phyloP scores from a whole-genome alignment of 2,113 vertebrate genomes.

The Lasiurus cinereus region DNA sequence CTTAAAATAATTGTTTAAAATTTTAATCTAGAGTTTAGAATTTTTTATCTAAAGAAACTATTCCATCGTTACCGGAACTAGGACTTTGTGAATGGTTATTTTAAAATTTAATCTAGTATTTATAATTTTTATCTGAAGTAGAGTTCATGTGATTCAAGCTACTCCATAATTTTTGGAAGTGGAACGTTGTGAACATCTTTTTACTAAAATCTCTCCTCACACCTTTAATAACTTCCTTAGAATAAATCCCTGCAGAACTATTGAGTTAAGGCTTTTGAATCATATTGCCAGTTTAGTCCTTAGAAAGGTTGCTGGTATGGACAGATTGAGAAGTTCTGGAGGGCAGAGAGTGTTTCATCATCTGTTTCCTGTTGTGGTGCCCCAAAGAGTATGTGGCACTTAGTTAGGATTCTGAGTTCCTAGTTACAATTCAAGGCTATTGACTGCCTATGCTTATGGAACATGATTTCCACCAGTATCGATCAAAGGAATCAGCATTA shows the following conservation, averaged over 20 bases:
- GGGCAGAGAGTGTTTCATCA: neutral
- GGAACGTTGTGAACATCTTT: neutral
- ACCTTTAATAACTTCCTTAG: neutral
- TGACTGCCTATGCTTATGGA: neutral
- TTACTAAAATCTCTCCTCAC: neutral
- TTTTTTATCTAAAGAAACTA: constrained; percentile 14
- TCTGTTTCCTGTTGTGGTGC: neutral
- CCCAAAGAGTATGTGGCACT: neutral
- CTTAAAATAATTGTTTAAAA: constrained; percentile 33
- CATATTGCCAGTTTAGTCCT: neutral
- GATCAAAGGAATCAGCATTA: neutral
- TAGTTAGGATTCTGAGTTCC: neutral
- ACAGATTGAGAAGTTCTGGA: neutral
- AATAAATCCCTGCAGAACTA: neutral
- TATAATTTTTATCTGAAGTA: neutral
- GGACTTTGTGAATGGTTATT: neutral
- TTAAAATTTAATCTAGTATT: constrained; percentile 7
- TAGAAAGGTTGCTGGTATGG: neutral
- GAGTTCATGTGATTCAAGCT: neutral
- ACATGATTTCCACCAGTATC: neutral
- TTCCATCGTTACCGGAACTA: neutral
- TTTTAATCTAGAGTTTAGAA: constrained; percentile 8
- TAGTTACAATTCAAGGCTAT: neutral
- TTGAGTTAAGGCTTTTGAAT: neutral
- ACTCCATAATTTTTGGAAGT: neutral